These are phyloP conservation scores for Macropodus opercularis DNA, from an alignment of 2,797 vertebrate genomes.

Conservation along the genomic window DNA sequence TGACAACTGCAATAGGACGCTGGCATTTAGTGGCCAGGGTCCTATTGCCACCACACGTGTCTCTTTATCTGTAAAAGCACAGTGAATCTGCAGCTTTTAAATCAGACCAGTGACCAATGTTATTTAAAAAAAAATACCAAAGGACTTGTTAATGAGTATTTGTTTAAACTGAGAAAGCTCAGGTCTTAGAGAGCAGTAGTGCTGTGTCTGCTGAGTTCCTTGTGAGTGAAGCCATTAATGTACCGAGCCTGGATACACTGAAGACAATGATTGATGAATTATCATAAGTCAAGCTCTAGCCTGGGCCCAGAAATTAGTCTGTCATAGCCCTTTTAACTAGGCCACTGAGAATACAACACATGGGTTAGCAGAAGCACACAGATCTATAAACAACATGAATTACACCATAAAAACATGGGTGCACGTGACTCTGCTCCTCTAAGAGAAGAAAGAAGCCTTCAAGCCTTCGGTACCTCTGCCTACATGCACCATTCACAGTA, in stretches of 20 bases:
- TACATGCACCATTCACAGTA: slow-evolving; percentile 3
- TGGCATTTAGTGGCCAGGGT: not conserved
- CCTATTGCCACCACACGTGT: not conserved
- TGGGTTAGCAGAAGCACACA: slow-evolving; percentile 32
- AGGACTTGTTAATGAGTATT: slow-evolving; percentile 8
- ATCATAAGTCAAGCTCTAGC: slow-evolving; percentile 55
- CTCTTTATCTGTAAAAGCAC: not conserved
- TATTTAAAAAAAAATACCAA: too few species aligned
- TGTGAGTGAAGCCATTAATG: slow-evolving; percentile 38
- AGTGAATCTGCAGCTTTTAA: slow-evolving; percentile 13
- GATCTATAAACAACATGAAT: slow-evolving; percentile 72
- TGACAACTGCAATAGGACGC: not conserved
- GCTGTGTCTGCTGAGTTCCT: slow-evolving; percentile 37
- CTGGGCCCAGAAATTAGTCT: slow-evolving; percentile 56
- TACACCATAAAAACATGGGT: slow-evolving; percentile 55
- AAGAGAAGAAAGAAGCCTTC: slow-evolving; percentile 14
- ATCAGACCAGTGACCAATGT: too few species aligned
- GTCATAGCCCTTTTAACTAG: slow-evolving; percentile 67
- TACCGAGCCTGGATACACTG: slow-evolving; percentile 24
- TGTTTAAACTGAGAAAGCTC: slow-evolving; percentile 12
- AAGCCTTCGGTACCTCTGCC: too few species aligned
- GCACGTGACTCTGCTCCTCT: slow-evolving; percentile 16
- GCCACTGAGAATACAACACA: slow-evolving; percentile 58
- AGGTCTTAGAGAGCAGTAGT: not conserved
- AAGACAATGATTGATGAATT: slow-evolving; percentile 65